Base-by-base conservation (phyloP, 2,888 invertebrate species). In the Cataglyphis cursor region DNA sequence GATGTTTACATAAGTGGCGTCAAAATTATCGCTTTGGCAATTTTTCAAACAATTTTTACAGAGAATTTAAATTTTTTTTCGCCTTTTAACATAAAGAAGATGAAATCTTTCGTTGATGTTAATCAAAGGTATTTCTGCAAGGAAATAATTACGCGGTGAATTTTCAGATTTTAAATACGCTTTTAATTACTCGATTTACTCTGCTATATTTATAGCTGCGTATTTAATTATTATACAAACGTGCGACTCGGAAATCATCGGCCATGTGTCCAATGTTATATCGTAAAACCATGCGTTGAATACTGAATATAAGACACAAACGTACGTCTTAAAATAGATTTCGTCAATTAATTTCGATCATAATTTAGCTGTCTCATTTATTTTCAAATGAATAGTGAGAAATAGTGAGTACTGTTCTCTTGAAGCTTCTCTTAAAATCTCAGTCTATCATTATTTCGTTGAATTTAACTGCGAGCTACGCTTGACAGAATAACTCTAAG, bases 11-110 rank as follows among this genome's bases (percentile, higher is more conserved):
- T 28, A 54, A 76, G 3, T 57, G 41, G 21, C 41, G 31, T 41
- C 21, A 15, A 35, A 68, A 75, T 65, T 78, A 65, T 76, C 21
- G 41, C 5, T 64, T 31, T 66, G 18, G 8, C 18, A 2, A 24
- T 51, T 64, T n/a, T 64, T 51, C 0, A 35, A 2, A 51, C 24
- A 51, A 41, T 61, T 44, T 15, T 12, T 57, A 28, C 31, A 9
- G 9, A 24, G 0, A 41, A 57, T 57, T 57, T 31, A 4, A 31
- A 6, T 5, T 31, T 35, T n/a, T 74, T 74, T 21, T 44, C 15
- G 3, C 21, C 9, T 74, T 0, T 15, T 44, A 21, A 48, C 3
- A 9, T 44, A 21, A 62, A 21, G 35, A 48, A 24, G 3, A 18
- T 38, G 3, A 38, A 41, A 61, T 28, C 12, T 9, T 35, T 9